Evolutionary conservation across 2,113 vertebrate genomes (phyloP), one percentile per base, ranked within the genome.

Genomic region (Nycticebus coucang): DNA sequence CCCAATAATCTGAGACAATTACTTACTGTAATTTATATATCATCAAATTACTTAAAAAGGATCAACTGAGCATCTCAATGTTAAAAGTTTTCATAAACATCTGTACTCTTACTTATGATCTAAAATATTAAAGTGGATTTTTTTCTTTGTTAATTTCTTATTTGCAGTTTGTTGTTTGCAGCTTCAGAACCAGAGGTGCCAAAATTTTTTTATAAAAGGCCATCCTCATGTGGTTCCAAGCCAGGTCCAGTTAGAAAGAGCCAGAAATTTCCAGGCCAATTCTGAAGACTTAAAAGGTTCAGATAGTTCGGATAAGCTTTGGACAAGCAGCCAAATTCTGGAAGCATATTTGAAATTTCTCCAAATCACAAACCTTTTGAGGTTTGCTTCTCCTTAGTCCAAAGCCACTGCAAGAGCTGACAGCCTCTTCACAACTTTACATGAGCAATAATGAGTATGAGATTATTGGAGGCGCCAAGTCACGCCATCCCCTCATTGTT

Each of bases 401-500:
- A 95, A 94, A 97, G 97, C 79, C 96, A 95, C 89, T 97, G 97
- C 93, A 98, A 91, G 0, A 96, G 35, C 95, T 92, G 90, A 90
- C 95, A 96, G 98, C 95, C 81, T 98, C 98, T 94, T 98, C 93
- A 97, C 96, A 97, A 91, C 93, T 97, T 93, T 95, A 41, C 97
- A 97, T 96, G 94, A 97, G 97, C 98, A 97, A 98, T 98, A 98
- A 98, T 95, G 93, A 98, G 97, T 87, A 91, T 96, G 98, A 98
- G 98, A 98, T 98, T 98, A 98, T 97, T 93, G 59, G 97, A 98
- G 94, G 90, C 97, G 98, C 95, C 96, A 96, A 98, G 98, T 98
- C 98, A 98, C 53, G 96, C 98, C 97, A 98, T 74, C 89, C 96
- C 83, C 95, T 98, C 96, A 74, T 97, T 99, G 98, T 99, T 99